Evolutionary conservation across 1,140 invertebrate genomes (phyloP), one percentile per base, ranked within the genome.

Genomic region (Elysia chlorotica): DNA sequence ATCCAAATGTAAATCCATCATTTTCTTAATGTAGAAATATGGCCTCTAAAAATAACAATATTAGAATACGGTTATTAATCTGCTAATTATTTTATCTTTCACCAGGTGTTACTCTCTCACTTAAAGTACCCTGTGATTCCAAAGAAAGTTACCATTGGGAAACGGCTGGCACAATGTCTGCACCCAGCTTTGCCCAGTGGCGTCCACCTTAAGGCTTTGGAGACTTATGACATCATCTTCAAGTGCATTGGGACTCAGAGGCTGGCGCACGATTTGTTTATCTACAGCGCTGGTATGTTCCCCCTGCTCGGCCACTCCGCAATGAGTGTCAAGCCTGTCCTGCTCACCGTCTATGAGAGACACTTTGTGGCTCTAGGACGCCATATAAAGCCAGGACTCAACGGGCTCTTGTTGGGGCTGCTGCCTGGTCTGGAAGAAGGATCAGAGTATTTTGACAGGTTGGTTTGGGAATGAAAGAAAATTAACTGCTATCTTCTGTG

Each of bases 211-310:
- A 97, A 97, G 88, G 95, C 95, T 30, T 87, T 98, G 38, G 96
- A 98, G 88, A 96, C 94, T 0, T 98, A 97, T 86, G 94, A 96
- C 80, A 93, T 96, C 74, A 95, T 97, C 82, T 97, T 98, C 88
- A 94, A 94, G 84, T 94, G 92, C 80, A 95, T 97, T 88, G 95
- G 95, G 61, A 92, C 93, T 41, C 92, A 93, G 80, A 90, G 94
- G 75, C 88, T 96, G 65, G 92, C 93, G 69, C 91, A 93, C 81
- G 94, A 96, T 84, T 89, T 96, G 31, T 96, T 95, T 83, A 95
- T 96, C 77, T 96, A 96, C 85, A 80, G 78, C 82, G 76, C 89
- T 91, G 96, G 96, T 14, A 87, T 98, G 21, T 98, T 98, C 88
- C 96, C 96, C 41, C 85, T 98, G 33, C 89, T 98, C 76, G 92